Conservation (phyloP, 2,797 vertebrate species). For the Coregonus ussuriensis region DNA sequence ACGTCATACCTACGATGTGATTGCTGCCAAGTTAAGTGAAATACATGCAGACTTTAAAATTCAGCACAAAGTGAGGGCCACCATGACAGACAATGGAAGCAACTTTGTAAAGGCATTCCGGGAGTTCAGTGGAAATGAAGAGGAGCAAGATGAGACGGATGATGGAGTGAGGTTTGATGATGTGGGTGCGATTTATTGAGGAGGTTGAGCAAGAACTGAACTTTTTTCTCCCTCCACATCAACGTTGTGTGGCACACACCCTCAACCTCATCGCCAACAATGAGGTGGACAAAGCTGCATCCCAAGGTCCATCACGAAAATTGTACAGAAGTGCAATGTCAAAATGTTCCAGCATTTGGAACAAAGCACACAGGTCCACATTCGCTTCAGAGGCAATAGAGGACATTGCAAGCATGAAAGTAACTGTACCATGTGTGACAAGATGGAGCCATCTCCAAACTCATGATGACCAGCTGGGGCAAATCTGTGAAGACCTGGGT, state of each 20-base stretch:
- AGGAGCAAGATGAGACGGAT: background rate
- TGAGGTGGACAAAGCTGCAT: background rate
- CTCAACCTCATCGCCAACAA: conserved; percentile 21
- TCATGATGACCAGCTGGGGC: conserved; percentile 12
- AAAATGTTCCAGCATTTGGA: conserved; percentile 32
- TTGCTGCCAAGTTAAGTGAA: too few species aligned
- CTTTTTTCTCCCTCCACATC: conserved; percentile 26
- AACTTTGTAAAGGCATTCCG: too few species aligned
- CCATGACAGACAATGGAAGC: too few species aligned
- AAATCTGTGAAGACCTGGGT: too few species aligned
- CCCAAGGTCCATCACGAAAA: background rate
- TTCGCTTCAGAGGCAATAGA: conserved; percentile 17
- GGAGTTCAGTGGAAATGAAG: conserved; percentile 20
- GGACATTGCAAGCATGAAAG: conserved; percentile 22
- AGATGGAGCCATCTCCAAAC: conserved; percentile 33
- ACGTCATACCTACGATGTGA: background rate
- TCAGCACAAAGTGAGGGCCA: background rate
- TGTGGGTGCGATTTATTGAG: too few species aligned
- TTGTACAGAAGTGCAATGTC: conserved; percentile 31
- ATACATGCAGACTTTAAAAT: too few species aligned
- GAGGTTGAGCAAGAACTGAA: background rate
- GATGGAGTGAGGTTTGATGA: too few species aligned
- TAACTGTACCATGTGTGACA: background rate
- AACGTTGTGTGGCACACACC: conserved; percentile 24
- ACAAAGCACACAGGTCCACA: conserved; percentile 15